Percentiles rank a stretch among this genome's conserved stretches.
phyloP scores from a whole-genome alignment of 2,113 vertebrate species.

The Pristiophorus japonicus region DNA sequence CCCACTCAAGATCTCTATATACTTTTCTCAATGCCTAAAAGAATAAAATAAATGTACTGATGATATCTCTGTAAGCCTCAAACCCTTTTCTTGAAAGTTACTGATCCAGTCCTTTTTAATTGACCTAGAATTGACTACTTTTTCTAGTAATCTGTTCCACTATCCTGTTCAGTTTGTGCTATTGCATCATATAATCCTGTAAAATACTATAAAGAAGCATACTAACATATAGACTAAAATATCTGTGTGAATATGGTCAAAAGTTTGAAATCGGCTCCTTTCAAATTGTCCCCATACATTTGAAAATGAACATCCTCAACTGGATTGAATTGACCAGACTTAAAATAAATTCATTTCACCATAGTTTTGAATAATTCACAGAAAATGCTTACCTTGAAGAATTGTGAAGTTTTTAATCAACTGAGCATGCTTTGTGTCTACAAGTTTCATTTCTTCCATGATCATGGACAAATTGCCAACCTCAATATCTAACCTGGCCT shows the following conservation, averaged over 20 bases:
- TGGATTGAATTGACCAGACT: not conserved
- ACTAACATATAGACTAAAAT: not conserved
- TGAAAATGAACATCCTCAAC: not conserved
- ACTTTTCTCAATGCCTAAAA: not conserved
- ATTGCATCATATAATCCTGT: not conserved
- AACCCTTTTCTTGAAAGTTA: no score
- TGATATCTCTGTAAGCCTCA: not conserved
- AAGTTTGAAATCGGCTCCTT: not conserved
- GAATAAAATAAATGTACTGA: not conserved
- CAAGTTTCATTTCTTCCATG: conserved; percentile 96
- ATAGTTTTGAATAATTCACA: not conserved
- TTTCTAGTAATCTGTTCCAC: not conserved
- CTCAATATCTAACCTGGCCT: conserved; percentile 78
- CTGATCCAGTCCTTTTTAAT: not conserved
- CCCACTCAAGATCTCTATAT: not conserved
- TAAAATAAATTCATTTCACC: not conserved
- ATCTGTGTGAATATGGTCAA: not conserved
- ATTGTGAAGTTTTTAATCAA: conserved; percentile 96
- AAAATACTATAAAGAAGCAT: not conserved
- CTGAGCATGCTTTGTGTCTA: conserved; percentile 89
- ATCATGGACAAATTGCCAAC: conserved; percentile 81
- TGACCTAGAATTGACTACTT: not conserved
- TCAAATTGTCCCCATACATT: not conserved
- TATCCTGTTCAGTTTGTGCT: not conserved
- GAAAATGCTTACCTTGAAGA: conserved; percentile 69